Conservation (phyloP, 2,888 invertebrate species). For the Lepidocyrtinus sp. region DNA sequence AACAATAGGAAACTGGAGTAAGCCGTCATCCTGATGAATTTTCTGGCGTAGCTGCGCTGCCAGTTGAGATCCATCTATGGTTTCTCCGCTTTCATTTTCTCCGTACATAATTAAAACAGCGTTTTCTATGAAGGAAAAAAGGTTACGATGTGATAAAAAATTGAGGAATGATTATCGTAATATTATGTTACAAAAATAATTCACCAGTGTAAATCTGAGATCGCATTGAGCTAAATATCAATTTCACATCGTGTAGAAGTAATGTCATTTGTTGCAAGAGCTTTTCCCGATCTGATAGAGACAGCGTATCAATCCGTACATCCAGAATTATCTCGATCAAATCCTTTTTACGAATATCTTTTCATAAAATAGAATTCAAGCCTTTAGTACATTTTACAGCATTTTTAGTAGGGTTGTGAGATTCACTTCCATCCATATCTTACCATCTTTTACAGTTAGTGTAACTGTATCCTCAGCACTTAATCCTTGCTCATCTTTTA, state of each 20-base stretch:
- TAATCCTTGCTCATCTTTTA: conserved; percentile 91
- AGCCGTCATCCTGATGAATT: conserved; percentile 80
- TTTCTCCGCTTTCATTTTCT: conserved; percentile 67
- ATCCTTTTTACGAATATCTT: conserved; percentile 82
- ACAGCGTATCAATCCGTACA: conserved; percentile 80
- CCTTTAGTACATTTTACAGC: too few species aligned
- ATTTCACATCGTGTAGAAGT: conserved; percentile 82
- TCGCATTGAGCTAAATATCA: conserved; percentile 72
- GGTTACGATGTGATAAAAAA: not conserved
- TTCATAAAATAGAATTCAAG: too few species aligned
- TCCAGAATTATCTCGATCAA: conserved; percentile 88
- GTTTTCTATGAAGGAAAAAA: conserved; percentile 52
- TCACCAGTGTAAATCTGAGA: conserved; percentile 65
- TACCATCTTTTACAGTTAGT: conserved; percentile 83
- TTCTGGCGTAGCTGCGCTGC: conserved; percentile 80
- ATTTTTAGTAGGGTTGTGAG: too few species aligned
- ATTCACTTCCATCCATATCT: conserved; percentile 21
- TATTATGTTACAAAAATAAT: not conserved
- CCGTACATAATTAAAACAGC: conserved; percentile 70
- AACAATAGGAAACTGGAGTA: conserved; percentile 82
- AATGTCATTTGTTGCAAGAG: conserved; percentile 86
- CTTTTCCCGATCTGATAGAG: conserved; percentile 82
- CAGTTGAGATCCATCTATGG: conserved; percentile 78
- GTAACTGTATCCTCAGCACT: conserved; percentile 87
- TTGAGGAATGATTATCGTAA: not conserved